Base-by-base conservation (phyloP, 2,113 vertebrate genomes). In the Seriola rivoliana region DNA sequence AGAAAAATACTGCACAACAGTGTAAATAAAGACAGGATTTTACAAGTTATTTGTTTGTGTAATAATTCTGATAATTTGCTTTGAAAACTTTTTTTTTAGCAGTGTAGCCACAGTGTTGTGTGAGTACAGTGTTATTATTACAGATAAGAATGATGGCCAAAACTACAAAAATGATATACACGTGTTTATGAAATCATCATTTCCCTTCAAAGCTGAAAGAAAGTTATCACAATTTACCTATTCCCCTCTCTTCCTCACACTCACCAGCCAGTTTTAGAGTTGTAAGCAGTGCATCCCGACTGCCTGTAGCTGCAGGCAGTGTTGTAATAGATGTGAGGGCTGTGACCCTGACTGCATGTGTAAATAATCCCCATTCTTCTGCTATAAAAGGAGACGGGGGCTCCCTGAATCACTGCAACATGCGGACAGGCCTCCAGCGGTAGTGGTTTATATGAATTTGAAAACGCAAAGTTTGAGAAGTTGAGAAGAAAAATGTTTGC, bases 371-470 rank as follows among this genome's bases (percentile, higher is more conserved):
- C 91, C 93, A 95, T 93, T 94, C 95, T 96, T 96, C 91, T 97
- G 93, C 97, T 98, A 97, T 99, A 98, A 98, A 99, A 97, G 96
- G 97, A 96, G 91, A 95, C 92, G 91, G 94, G 95, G 92, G 91
- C 90, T 92, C 83, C 84, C 89, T 94, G 95, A 95, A 92, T 94
- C 96, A 93, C 90, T 67, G 91, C 95, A 96, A 96, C 95, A 94
- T 65, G 65, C 81, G 88, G 34, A 79, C 81, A 87, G 89, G 89
- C 94, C 87, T 94, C 92, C 90, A 85, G 87, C 95, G 95, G 95
- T 94, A 93, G 81, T 80, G 77, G 87, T 95, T 93, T 80, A 8
- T 65, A 48, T 78, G 52, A 81, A 86, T 29, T 2, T 29, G 29
- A 29, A 29, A 29, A 29, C 29, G 29, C 29, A 29, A 29, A 29